A percentile compares a stretch with the other conserved stretches of the same genome.
Conservation (phyloP, 2,888 invertebrate species). For the Dione vanillae region DNA sequence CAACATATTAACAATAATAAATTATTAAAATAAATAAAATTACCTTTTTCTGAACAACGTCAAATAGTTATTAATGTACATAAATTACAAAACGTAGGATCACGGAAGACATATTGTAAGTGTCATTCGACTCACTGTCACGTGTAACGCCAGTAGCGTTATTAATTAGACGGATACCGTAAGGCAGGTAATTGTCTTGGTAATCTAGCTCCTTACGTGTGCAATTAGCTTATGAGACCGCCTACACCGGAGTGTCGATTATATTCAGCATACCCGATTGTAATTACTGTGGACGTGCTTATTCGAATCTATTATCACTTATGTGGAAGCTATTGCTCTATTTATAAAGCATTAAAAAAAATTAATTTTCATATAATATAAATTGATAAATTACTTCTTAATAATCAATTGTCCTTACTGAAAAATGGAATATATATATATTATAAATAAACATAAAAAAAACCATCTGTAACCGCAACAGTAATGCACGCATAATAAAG, state of each 20-base stretch:
- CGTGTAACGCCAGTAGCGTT: constrained; percentile 1
- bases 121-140: not conserved
- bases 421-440: not conserved
- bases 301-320: not conserved
- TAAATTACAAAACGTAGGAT: not conserved
- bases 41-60: not conserved
- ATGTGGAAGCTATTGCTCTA: not conserved
- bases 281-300: not conserved
- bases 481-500: constrained; percentile 42
- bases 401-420: not conserved
- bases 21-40: no score
- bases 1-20: no score
- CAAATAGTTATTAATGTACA: not conserved
- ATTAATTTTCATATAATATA: not conserved
- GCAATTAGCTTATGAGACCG: constrained; percentile 33
- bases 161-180: constrained; percentile 29
- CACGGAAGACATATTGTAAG: not conserved
- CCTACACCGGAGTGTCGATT: constrained; percentile 11
- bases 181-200: constrained; percentile 38
- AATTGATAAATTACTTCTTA: not conserved
- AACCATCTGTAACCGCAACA: constrained; percentile 27
- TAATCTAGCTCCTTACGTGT: constrained; percentile 38
- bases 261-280: not conserved
- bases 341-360: not conserved
- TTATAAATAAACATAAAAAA: not conserved